phyloP scores from a whole-genome alignment of 2,113 vertebrate genomes.

The Lepidothrix coronata region DNA sequence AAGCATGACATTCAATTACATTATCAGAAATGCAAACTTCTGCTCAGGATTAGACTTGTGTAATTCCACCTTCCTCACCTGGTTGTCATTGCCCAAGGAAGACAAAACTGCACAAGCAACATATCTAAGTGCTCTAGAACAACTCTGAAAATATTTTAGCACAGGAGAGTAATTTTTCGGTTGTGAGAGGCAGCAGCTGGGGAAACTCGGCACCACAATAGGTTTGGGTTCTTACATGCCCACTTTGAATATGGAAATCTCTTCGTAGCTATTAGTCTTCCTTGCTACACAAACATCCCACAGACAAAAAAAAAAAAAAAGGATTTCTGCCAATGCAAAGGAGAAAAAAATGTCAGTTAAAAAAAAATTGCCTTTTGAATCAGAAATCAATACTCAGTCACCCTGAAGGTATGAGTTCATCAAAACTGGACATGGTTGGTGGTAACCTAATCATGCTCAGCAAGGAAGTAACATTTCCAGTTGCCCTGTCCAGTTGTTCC shows the following conservation, averaged over 20 bases:
- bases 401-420: not conserved
- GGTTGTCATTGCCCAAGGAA: not conserved
- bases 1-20: not conserved
- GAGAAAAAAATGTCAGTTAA: not conserved
- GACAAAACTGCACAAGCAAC: not conserved
- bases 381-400: not conserved
- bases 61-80: not conserved
- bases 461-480: constrained; percentile 12
- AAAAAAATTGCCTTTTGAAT: not conserved
- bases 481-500: constrained; percentile 29
- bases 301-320: not conserved
- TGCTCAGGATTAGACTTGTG: not conserved
- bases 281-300: not conserved
- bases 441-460: not conserved
- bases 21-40: not conserved
- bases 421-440: not conserved
- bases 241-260: not conserved
- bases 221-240: not conserved
- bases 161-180: not conserved
- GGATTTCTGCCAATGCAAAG: not conserved
- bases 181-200: not conserved
- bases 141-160: not conserved
- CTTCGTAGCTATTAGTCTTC: not conserved
- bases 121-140: not conserved
- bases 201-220: not conserved